Conservation (phyloP, 2,797 vertebrate genomes). For the Phoeniculus purpureus region DNA sequence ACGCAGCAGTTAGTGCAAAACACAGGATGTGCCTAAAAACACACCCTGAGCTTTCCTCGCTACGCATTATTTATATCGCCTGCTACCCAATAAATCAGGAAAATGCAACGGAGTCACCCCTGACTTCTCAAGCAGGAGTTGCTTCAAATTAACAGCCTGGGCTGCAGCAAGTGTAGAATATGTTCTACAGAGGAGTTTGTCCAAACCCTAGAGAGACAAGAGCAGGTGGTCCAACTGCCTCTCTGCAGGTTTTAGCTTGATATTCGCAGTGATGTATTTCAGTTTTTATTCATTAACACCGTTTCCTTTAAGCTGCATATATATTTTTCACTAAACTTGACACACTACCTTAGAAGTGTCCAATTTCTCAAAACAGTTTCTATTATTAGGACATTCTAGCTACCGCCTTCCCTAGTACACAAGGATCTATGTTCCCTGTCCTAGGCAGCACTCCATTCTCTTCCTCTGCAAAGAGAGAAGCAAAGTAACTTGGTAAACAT, state of each 20-base stretch:
- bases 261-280: neutral
- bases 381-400: neutral
- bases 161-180: neutral
- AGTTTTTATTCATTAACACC: neutral
- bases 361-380: slow-evolving; percentile 17
- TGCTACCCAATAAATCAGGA: neutral
- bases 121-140: neutral
- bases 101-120: neutral
- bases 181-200: neutral
- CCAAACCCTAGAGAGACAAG: neutral
- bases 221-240: accelerated
- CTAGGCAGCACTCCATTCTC: slow-evolving; percentile 13
- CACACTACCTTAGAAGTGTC: neutral
- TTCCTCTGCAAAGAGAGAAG: slow-evolving; percentile 20
- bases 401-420: neutral
- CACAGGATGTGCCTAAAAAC: neutral
- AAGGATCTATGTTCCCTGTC: neutral
- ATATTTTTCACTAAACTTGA: neutral
- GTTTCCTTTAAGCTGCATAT: neutral
- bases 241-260: neutral
- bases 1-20: neutral
- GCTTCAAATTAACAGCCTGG: neutral
- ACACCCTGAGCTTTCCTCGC: neutral
- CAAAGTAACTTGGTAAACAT: slow-evolving; percentile 9
- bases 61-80: neutral